These are phyloP conservation scores for Odobenus rosmarus DNA, from an alignment of 2,113 vertebrate genomes.

Conservation along the genomic window DNA sequence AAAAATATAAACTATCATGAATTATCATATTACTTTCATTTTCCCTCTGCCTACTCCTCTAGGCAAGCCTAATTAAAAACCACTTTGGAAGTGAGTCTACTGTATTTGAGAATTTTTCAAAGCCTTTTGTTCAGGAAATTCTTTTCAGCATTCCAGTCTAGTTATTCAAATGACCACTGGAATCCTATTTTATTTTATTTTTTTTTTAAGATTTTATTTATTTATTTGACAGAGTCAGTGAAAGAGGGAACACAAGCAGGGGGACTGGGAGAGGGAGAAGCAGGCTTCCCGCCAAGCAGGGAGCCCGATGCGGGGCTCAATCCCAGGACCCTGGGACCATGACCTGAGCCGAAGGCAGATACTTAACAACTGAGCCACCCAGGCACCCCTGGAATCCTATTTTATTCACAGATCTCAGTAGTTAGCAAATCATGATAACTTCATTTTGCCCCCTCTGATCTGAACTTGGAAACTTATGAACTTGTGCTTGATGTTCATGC, in stretches of 20 bases:
- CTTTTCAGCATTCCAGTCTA: conserved; percentile 18
- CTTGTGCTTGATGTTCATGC: neutral
- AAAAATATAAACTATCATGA: neutral
- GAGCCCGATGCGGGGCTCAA: no score
- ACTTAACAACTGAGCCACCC: no score
- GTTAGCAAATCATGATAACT: neutral
- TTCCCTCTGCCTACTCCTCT: conserved; percentile 22
- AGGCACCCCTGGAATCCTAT: neutral
- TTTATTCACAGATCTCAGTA: conserved; percentile 6
- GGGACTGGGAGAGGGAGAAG: no score
- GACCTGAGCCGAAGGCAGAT: no score
- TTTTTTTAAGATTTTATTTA: no score
- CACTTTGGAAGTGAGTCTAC: neutral
- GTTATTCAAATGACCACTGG: neutral
- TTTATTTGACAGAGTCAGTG: no score
- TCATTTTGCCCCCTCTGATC: neutral
- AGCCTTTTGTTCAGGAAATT: conserved; percentile 42
- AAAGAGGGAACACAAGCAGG: no score
- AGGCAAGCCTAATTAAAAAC: conserved; percentile 57
- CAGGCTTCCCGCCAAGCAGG: no score
- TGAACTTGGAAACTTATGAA: conserved; percentile 46
- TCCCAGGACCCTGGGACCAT: no score
- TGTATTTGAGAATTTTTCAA: conserved; percentile 52
- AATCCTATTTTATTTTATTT: conserved; percentile 22
- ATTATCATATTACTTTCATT: conserved; percentile 49